Percentiles rank a stretch among this genome's conserved stretches.
These are phyloP conservation scores for Lonchura striata DNA, from an alignment of 2,113 vertebrate species.

Conservation along the genomic window DNA sequence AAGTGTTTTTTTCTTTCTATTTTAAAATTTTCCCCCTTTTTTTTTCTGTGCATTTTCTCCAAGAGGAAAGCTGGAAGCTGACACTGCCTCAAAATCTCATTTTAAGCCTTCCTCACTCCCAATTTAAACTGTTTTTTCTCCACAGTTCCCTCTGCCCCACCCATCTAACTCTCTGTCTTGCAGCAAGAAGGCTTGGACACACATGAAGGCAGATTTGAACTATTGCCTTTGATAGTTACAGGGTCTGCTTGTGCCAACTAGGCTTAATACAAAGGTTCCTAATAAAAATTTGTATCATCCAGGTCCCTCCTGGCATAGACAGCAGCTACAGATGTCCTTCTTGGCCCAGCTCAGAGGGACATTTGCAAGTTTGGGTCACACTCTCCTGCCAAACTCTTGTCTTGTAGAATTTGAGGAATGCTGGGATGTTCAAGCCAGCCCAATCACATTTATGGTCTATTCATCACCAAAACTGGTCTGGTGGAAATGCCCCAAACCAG, in stretches of 20 bases:
- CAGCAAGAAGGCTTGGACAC: conserved; percentile 12
- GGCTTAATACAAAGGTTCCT: not conserved
- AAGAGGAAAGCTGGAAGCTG: not conserved
- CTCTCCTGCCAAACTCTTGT: not conserved
- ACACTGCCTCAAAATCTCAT: not conserved
- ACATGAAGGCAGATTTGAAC: conserved; percentile 1
- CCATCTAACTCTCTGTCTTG: not conserved
- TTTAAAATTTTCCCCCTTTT: not conserved
- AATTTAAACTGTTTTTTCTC: not conserved
- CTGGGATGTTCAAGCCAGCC: not conserved
- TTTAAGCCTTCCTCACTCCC: not conserved
- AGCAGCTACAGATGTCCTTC: not conserved
- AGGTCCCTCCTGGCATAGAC: not conserved
- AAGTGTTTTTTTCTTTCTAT: not conserved
- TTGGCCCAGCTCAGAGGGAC: not conserved
- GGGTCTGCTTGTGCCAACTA: not conserved
- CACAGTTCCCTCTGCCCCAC: not conserved
- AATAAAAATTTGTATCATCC: not conserved
- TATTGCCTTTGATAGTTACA: not conserved
- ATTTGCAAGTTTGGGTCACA: not conserved
- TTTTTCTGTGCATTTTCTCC: not conserved
- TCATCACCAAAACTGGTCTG: not conserved
- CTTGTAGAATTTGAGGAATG: not conserved
- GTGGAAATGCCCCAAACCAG: not conserved
- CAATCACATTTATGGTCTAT: not conserved